Base-by-base conservation (phyloP, 1,140 invertebrate species). In the Lepidotrigona ventralis region DNA sequence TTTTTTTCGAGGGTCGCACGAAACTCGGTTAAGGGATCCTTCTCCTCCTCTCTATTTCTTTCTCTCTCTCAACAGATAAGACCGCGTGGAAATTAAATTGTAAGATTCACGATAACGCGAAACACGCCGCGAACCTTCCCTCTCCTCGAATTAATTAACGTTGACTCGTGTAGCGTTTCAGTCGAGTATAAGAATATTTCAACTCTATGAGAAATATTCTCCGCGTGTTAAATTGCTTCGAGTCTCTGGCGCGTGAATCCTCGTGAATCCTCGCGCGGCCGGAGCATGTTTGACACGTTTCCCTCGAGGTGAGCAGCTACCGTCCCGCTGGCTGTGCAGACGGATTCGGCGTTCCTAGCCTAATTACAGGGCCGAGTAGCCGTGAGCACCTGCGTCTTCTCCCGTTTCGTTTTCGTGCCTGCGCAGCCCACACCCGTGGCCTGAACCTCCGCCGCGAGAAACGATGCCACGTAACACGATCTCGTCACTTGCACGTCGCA, bases 321-420 rank as follows among this genome's bases (percentile, higher is more conserved):
- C 85, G 90, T 89, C 85, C 69, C 80, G 76, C 84, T 84, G 71
- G 23, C 51, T 79, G 51, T 56, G 56, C 83, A 83, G 82, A 88
- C 70, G 74, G 66, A 91, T 91, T 90, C 90, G 90, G 86, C 89
- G 70, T 90, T 79, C 86, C 82, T 90, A 88, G 90, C 88, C 86
- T 90, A 90, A 90, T 91, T 91, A 91, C 88, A 91, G 89, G 90
- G 86, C 83, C 77, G 85, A 23, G 81, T 71, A 81, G 79, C 70
- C 85, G 63, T 83, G 83, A 85, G 84, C 86, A 89, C 84, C 88
- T 90, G 88, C 86, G 77, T 74, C 84, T 82, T 88, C 88, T 83
- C 84, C 64, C 51, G 70, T 86, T 89, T 90, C 88, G 76, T 82
- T 90, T 89, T 90, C 89, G 79, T 89, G 85, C 79, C 87, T 86